phyloP scores from a whole-genome alignment of 1,140 invertebrate genomes.

The Diachasma alloeum region DNA sequence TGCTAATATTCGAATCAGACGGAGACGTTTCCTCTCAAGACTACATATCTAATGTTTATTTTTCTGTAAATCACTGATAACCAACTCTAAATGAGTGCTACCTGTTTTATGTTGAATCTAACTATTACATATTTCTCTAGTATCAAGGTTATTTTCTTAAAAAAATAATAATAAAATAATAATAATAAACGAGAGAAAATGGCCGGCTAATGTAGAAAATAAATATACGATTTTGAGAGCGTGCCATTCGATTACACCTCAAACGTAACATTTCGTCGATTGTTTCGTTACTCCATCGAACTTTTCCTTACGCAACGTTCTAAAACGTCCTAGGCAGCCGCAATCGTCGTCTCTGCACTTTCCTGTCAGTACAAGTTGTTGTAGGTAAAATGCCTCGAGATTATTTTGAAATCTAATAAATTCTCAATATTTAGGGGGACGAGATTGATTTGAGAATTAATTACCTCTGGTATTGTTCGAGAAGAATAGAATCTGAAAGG shows the following conservation, averaged over 20 bases:
- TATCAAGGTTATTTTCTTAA: not conserved
- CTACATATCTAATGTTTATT: not conserved
- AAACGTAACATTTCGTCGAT: slow-evolving; percentile 26
- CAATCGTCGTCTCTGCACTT: slow-evolving; percentile 8
- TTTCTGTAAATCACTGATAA: not conserved
- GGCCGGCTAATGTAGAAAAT: not conserved
- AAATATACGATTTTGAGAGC: not conserved
- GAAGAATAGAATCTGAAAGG: too few relatives aligned
- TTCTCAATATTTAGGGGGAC: not conserved
- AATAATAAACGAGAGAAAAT: not conserved
- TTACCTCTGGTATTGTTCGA: too few relatives aligned
- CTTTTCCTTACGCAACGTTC: slow-evolving; percentile 23
- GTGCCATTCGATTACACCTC: slow-evolving; percentile 4
- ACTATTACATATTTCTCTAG: not conserved
- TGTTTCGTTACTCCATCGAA: slow-evolving; percentile 27
- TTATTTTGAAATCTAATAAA: not conserved
- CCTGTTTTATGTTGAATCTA: too few relatives aligned
- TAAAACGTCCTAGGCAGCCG: not conserved
- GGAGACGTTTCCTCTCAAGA: not conserved
- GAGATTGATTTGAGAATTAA: not conserved
- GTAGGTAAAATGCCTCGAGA: not conserved
- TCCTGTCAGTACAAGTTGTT: not conserved
- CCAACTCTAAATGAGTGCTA: too few relatives aligned
- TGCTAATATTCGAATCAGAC: not conserved
- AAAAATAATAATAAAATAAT: too few relatives aligned